Percentiles rank a stretch among this genome's conserved stretches.
phyloP scores from a whole-genome alignment of 2,888 invertebrate genomes.

The Scelioninae gen. 1 region DNA sequence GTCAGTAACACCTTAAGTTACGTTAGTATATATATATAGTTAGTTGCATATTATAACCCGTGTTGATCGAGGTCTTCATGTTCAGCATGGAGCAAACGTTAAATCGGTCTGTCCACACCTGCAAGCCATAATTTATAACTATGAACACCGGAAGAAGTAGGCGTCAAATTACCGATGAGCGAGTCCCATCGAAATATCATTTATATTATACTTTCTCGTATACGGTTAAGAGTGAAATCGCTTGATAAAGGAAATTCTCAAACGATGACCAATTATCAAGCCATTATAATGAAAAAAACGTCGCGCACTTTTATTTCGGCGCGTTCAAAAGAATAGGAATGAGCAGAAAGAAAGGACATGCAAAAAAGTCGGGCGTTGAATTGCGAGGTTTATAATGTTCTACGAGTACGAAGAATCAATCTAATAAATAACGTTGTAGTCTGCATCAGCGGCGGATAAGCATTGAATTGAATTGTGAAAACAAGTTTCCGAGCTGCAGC shows the following conservation, averaged over 20 bases:
- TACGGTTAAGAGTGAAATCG: conserved; percentile 34
- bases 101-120: conserved; percentile 74
- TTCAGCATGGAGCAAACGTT: conserved; percentile 66
- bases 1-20: too few relatives aligned
- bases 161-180: conserved; percentile 50
- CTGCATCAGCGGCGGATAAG: conserved; percentile 73
- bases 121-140: conserved; percentile 72
- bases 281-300: conserved; percentile 36
- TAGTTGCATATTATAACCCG: conserved; percentile 51
- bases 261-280: conserved; percentile 49
- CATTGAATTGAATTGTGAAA: conserved; percentile 76
- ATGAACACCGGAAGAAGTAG: conserved; percentile 65
- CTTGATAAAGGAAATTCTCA: conserved; percentile 12
- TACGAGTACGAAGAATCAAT: conserved; percentile 75
- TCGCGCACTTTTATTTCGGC: conserved; percentile 52
- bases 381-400: conserved; percentile 69
- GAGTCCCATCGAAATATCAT: conserved; percentile 52
- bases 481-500: conserved; percentile 72
- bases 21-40: conserved; percentile 24
- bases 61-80: conserved; percentile 26
- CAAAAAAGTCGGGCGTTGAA: conserved; percentile 68
- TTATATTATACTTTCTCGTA: conserved; percentile 41
- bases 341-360: conserved; percentile 56
- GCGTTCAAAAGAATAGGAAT: conserved; percentile 62
- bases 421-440: conserved; percentile 75